phyloP scores from a whole-genome alignment of 2,797 vertebrate genomes.

The Macroramphosus scolopax region DNA sequence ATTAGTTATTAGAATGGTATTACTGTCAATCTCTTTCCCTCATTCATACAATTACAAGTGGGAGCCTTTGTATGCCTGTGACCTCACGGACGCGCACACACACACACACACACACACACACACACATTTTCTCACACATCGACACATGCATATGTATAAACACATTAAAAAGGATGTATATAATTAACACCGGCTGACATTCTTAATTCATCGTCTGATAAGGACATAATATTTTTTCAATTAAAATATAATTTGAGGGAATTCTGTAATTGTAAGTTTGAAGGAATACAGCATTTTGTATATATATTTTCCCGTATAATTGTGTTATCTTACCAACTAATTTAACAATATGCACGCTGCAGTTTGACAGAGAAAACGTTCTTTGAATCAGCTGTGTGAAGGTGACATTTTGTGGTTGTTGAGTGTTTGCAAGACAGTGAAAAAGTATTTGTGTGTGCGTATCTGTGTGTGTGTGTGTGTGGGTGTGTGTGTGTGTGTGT shows the following conservation, averaged over 20 bases:
- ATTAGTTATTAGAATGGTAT: constrained; percentile 84
- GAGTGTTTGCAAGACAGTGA: constrained; percentile 41
- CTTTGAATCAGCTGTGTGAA: constrained; percentile 31
- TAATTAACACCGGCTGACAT: too few relatives aligned
- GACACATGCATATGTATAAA: constrained; percentile 10
- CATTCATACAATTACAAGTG: constrained; percentile 74
- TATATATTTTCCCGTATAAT: too few relatives aligned
- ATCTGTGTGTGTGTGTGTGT: constrained; percentile 5
- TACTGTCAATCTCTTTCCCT: constrained; percentile 79
- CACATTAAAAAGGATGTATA: too few relatives aligned
- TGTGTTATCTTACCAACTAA: too few relatives aligned
- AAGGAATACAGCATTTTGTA: too few relatives aligned
- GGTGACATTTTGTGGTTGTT: constrained; percentile 52
- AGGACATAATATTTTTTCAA: too few relatives aligned
- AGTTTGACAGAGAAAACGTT: too few relatives aligned
- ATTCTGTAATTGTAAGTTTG: too few relatives aligned
- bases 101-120: constrained; percentile 9
- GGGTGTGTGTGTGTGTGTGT: constrained; percentile 13
- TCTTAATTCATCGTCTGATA: too few relatives aligned
- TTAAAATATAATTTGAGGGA: too few relatives aligned
- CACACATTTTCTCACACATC: constrained; percentile 10
- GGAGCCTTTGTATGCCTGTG: constrained; percentile 65
- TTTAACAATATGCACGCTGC: too few relatives aligned
- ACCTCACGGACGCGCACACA: constrained; percentile 41
- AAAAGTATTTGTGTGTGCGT: constrained; percentile 18